These are phyloP conservation scores for Luehdorfia chinensis DNA, from an alignment of 1,140 invertebrate genomes.

Conservation along the genomic window DNA sequence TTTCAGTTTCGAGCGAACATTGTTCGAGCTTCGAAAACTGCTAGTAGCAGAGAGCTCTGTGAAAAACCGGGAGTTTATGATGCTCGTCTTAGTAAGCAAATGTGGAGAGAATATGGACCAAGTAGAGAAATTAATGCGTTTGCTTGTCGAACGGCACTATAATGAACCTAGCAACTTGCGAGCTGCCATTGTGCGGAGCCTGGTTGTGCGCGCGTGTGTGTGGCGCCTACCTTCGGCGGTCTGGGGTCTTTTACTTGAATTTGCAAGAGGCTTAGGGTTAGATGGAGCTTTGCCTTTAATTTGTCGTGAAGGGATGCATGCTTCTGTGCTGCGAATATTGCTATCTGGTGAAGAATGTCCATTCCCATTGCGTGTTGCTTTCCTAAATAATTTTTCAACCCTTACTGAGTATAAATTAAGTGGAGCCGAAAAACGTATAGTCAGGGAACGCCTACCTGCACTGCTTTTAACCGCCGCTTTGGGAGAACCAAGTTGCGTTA, in stretches of 20 bases:
- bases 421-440: slow-evolving; percentile 23
- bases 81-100: slow-evolving; percentile 57
- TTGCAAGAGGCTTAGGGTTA: slow-evolving; percentile 38
- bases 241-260: slow-evolving; percentile 40
- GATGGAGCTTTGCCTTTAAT: slow-evolving; percentile 32
- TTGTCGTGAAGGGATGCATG: slow-evolving; percentile 49
- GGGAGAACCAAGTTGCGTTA: slow-evolving; percentile 10
- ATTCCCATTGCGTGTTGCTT: slow-evolving; percentile 22
- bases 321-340: slow-evolving; percentile 39
- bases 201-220: slow-evolving; percentile 40
- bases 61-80: slow-evolving; percentile 42
- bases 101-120: slow-evolving; percentile 34
- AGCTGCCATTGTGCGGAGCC: slow-evolving; percentile 43
- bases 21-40: slow-evolving; percentile 37
- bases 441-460: slow-evolving; percentile 26
- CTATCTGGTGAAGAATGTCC: slow-evolving; percentile 20
- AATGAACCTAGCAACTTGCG: slow-evolving; percentile 47
- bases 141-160: slow-evolving; percentile 29
- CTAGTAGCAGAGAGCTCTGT: slow-evolving; percentile 32
- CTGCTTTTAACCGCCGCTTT: slow-evolving; percentile 25
- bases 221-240: slow-evolving; percentile 41
- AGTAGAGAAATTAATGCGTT: slow-evolving; percentile 35
- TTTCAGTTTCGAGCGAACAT: slow-evolving; percentile 36
- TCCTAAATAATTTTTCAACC: slow-evolving; percentile 35
- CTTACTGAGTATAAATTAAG: slow-evolving; percentile 42